These are phyloP conservation scores for Uria lomvia DNA, from an alignment of 2,113 vertebrate genomes.

Conservation along the genomic window DNA sequence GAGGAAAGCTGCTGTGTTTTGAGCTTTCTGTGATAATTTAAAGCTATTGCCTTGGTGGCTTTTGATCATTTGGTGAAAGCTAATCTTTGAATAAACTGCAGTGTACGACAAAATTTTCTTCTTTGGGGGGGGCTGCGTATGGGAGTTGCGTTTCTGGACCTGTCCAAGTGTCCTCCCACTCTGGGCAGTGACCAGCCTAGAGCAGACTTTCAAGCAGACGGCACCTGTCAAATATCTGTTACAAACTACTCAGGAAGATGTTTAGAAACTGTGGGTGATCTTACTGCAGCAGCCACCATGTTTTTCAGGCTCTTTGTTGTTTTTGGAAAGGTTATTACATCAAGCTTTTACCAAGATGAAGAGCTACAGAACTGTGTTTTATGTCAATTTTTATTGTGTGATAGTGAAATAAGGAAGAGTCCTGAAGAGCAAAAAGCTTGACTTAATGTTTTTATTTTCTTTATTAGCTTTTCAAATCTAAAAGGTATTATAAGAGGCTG, in stretches of 20 bases:
- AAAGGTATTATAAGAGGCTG: neutral
- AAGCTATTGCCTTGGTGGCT: neutral
- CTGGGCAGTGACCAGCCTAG: neutral
- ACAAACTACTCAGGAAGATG: neutral
- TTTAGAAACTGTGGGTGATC: neutral
- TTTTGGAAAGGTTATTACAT: neutral
- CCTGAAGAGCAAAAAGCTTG: neutral
- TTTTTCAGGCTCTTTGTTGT: neutral
- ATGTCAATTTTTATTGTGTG: neutral
- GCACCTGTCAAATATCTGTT: neutral
- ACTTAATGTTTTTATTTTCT: neutral
- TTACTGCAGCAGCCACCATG: neutral
- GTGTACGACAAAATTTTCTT: neutral
- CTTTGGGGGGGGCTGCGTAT: neutral
- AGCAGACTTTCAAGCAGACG: neutral
- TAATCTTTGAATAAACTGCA: neutral
- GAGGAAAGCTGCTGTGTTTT: neutral
- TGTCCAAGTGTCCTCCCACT: neutral
- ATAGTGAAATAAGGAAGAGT: neutral
- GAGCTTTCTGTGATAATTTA: neutral
- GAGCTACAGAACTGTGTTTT: neutral
- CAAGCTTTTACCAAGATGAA: neutral
- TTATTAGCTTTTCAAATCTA: neutral
- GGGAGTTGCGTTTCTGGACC: neutral
- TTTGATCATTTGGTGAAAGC: neutral